Percentiles rank a stretch among this genome's conserved stretches.
These are phyloP conservation scores for Orthosia cruda DNA, from an alignment of 2,888 invertebrate species.

Conservation along the genomic window DNA sequence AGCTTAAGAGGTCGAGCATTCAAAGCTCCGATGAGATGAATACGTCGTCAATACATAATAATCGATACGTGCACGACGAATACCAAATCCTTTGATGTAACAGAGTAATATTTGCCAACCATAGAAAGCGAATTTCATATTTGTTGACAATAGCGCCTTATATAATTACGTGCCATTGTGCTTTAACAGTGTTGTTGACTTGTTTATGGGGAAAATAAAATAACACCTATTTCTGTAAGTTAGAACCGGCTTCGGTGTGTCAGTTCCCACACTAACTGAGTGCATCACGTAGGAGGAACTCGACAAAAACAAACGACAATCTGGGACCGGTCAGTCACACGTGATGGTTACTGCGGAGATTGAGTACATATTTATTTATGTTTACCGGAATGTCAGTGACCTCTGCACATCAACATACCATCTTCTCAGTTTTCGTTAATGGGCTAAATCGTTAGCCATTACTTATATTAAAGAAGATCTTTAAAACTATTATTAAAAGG, in stretches of 20 bases:
- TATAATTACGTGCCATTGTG: constrained; percentile 83
- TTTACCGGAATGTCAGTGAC: constrained; percentile 63
- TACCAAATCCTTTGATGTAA: constrained; percentile 77
- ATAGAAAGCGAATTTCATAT: constrained; percentile 83
- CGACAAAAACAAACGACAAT: constrained; percentile 65
- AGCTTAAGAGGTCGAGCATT: constrained; percentile 61
- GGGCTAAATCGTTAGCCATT: constrained; percentile 31
- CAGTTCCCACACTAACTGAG: constrained; percentile 66
- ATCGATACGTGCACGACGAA: constrained; percentile 73
- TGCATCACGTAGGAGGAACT: constrained; percentile 62
- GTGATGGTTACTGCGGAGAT: constrained; percentile 38
- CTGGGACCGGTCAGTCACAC: constrained; percentile 62
- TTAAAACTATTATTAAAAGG: constrained; percentile 28
- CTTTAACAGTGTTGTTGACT: constrained; percentile 74
- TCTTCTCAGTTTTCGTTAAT: constrained; percentile 20
- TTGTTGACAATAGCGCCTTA: constrained; percentile 83
- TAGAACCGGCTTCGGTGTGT: constrained; percentile 67
- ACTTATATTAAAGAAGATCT: constrained; percentile 19
- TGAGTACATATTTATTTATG: constrained; percentile 54
- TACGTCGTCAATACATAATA: constrained; percentile 76
- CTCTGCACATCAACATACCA: constrained; percentile 36
- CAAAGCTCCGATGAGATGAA: constrained; percentile 71
- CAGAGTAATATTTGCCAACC: constrained; percentile 74
- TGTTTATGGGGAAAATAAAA: constrained; percentile 60
- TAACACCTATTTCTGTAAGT: constrained; percentile 67